Evolutionary conservation across 2,888 invertebrate genomes (phyloP).

Genomic region (Phyto melanocephala): DNA sequence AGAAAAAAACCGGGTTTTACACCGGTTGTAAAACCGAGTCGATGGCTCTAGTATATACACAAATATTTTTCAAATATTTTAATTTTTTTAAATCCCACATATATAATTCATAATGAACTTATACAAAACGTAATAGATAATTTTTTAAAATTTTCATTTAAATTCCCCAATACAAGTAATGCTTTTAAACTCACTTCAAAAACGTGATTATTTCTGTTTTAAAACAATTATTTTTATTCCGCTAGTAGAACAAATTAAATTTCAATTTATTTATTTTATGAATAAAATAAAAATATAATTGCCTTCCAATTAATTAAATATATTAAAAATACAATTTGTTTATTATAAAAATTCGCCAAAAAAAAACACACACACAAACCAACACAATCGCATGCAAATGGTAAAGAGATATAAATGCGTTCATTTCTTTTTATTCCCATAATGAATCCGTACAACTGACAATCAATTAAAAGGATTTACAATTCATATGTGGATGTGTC

Average conservation of each 20-base stretch:
- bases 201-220: too few species aligned
- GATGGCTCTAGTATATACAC: too few species aligned
- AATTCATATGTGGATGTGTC: conserved; percentile 37
- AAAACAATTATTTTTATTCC: neutral
- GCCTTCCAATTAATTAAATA: conserved; percentile 37
- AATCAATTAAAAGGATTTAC: conserved; percentile 62
- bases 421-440: neutral
- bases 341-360: neutral
- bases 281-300: conserved; percentile 14
- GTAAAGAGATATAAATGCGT: conserved; percentile 1
- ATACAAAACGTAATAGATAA: too few species aligned
- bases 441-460: conserved; percentile 45
- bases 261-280: neutral
- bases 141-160: too few species aligned
- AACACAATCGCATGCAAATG: neutral
- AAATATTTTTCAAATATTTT: too few species aligned
- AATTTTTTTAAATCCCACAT: too few species aligned
- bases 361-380: neutral
- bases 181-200: too few species aligned
- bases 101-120: too few species aligned
- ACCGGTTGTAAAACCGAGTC: too few species aligned
- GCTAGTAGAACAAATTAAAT: neutral
- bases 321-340: conserved; percentile 1
- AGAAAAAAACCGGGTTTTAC: too few species aligned
- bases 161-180: too few species aligned